Evolutionary conservation across 2,888 invertebrate genomes (phyloP), one percentile per base, ranked within the genome.

Genomic region (Meiosimyza platycephala): DNA sequence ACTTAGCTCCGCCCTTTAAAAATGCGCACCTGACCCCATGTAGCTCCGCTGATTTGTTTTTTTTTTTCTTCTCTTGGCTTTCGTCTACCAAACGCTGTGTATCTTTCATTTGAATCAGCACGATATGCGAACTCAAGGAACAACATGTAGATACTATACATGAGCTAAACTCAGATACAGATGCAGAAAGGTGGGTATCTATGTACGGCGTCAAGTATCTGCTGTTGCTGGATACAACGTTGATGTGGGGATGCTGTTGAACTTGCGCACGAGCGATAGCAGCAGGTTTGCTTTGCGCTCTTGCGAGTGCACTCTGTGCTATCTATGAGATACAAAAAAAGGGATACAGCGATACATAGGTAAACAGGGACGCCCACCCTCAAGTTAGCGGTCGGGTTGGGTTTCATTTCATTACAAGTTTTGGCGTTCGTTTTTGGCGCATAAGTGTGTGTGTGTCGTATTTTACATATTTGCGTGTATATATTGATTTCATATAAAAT

Each of bases 261-360:
- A 75, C 65, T 71, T 73, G 67, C 72, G 72, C 67, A 57, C 69
- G 66, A 72, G 72, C 70, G 40, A 40, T 62, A 18, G 47, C 59
- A 62, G 51, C 66, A 65, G 40, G 64, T 59, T 69, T 73, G 73
- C 55, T 67, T n/a, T 71, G 74, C 71, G 57, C 55, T 63, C 65
- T 60, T 70, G 66, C 57, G 69, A 69, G 74, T 52, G 65, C 59
- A 40, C 40, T 40, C 9, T 28, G 4, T 28, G 40, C 9, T 40
- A 40, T 40, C 40, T 7, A 9, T 40, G 40, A 40, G 71, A 73
- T 74, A 59, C 72, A 66, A 12, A 15, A 47, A 63, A 50, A 70
- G 63, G 63, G 63, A 62, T 47, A 57, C 47, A 22, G 15, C 68
- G 57, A 68, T 63, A 70, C 57, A 59, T 68, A 22, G 16, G 48